These are phyloP conservation scores for Drepanosiphum platanoidis DNA, from an alignment of 2,888 invertebrate species.

Conservation along the genomic window DNA sequence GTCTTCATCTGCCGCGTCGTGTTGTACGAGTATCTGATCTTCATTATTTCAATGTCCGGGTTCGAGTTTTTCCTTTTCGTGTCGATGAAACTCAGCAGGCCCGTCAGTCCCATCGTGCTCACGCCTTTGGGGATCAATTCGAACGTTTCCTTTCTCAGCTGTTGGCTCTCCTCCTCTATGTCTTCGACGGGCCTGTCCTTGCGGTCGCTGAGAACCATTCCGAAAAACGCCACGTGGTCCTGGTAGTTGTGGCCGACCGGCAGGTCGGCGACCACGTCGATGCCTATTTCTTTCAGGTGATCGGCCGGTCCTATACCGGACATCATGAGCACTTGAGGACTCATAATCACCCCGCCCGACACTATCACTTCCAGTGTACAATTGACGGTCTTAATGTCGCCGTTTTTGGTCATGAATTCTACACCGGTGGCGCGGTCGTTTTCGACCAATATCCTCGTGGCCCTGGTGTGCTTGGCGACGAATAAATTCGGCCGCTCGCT, in stretches of 20 bases:
- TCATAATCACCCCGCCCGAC: conserved; percentile 85
- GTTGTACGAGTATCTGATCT: conserved; percentile 28
- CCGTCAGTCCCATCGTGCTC: conserved; percentile 67
- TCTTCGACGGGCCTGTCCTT: conserved; percentile 39
- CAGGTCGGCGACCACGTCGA: conserved; percentile 73
- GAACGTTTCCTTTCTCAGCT: conserved; percentile 39
- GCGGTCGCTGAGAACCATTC: conserved; percentile 66
- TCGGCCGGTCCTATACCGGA: conserved; percentile 81
- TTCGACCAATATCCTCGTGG: conserved; percentile 76
- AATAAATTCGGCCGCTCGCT: conserved; percentile 77
- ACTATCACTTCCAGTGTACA: conserved; percentile 83
- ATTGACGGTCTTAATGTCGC: conserved; percentile 69
- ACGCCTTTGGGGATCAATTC: conserved; percentile 37
- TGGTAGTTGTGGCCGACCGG: conserved; percentile 84
- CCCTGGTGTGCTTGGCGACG: conserved; percentile 76
- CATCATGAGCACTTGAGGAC: conserved; percentile 84
- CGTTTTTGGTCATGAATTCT: conserved; percentile 72
- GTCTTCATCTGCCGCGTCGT: neutral
- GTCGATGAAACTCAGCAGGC: conserved; percentile 80
- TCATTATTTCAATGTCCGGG: conserved; percentile 55
- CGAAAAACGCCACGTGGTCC: conserved; percentile 85
- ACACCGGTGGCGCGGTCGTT: conserved; percentile 74
- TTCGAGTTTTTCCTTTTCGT: conserved; percentile 73
- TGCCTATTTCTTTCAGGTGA: conserved; percentile 73
- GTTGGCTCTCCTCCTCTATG: conserved; percentile 28